Evolutionary conservation across 1,140 invertebrate genomes (phyloP), one percentile per base, ranked within the genome.

Genomic region (Battus philenor): DNA sequence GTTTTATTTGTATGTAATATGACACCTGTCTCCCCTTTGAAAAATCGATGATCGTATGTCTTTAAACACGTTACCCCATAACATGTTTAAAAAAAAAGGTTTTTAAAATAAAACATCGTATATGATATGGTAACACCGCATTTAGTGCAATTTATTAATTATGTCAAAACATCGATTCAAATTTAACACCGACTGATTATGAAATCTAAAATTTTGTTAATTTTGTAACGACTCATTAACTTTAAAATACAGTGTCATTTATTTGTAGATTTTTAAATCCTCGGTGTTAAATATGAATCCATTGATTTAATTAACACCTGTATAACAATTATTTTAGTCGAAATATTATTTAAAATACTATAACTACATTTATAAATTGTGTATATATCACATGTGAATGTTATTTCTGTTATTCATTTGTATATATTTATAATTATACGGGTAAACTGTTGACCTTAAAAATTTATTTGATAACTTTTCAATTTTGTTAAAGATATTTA

Each of bases 281-380:
- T 29, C 26, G 24, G 38, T 29, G 18, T 29, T 29, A 41, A 26
- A 29, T 10, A 11, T 13, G 24, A 17, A 17, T 11, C 4, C 12
- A 13, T 8, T 27, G 13, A 6, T 29, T 41, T 29, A 18, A 15
- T 29, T 29, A 41, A 41, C 38, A 41, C 26, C 38, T 29, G 38
- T 41, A 41, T 41, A 41, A 41, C 38, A 41, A 41, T 41, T n/a
- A 41, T 30, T 41, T 29, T 16, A 17, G n/a, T 41, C 38, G 24
- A 41, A 29, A 41, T 41, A 29, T 41, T 41, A 29, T 16, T 41
- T 41, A 9, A 27, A 27, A 29, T 29, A 16, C 38, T 41, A 41
- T 41, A 29, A 29, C 38, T 41, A 41, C 26, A 3, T 41, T 39
- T 41, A 41, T 17, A 41, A 41, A 41, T 27, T 41, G 13, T 41